Evolutionary conservation across 2,797 vertebrate species (phyloP).

Genomic region (Euthynnus affinis): DNA sequence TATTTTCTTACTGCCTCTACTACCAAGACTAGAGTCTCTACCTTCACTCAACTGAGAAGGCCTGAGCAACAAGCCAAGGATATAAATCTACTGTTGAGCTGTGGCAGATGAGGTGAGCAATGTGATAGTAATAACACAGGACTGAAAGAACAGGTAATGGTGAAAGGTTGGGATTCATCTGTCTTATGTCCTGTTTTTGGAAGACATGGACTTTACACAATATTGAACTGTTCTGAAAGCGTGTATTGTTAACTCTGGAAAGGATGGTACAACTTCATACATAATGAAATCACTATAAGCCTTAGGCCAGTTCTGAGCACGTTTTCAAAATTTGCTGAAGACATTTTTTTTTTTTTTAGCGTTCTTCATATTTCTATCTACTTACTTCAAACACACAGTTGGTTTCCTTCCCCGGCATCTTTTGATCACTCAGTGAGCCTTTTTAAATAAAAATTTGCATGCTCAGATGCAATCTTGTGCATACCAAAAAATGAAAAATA

Average conservation of each 20-base stretch:
- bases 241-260: background rate
- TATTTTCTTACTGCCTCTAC: conserved; percentile 62
- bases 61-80: conserved; percentile 68
- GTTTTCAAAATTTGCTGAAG: background rate
- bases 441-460: background rate
- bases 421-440: background rate
- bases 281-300: background rate
- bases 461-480: background rate
- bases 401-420: background rate
- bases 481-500: background rate
- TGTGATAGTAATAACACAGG: conserved; percentile 70
- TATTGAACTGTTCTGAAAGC: conserved; percentile 26
- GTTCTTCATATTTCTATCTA: background rate
- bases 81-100: conserved; percentile 75
- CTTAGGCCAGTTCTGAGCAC: background rate
- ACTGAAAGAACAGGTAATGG: conserved; percentile 55
- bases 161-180: conserved; percentile 49
- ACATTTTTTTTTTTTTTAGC: background rate
- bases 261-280: background rate
- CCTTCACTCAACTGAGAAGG: conserved; percentile 69
- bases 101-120: conserved; percentile 69
- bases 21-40: conserved; percentile 60
- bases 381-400: background rate
- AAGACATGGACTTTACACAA: conserved; percentile 25
- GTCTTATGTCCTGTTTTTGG: conserved; percentile 47